phyloP scores from a whole-genome alignment of 1,140 invertebrate species.

The Anastrepha ludens region DNA sequence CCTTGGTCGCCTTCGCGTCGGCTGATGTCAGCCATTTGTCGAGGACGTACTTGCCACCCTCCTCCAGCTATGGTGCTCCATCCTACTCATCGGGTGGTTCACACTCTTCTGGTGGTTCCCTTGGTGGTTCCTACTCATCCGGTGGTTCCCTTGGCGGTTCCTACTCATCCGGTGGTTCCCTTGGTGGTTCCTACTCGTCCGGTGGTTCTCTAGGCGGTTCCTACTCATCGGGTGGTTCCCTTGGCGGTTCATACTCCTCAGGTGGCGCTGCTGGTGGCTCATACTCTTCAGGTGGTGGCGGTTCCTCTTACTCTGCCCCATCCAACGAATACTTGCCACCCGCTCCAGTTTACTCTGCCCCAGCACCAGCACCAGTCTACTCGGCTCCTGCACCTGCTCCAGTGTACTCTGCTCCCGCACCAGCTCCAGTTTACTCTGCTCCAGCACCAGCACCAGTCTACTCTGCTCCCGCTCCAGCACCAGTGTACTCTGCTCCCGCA shows the following conservation, averaged over 20 bases:
- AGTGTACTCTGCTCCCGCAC: constrained; percentile 47
- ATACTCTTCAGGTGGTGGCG: constrained; percentile 58
- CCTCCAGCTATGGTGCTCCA: constrained; percentile 42
- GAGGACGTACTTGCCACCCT: constrained; percentile 63
- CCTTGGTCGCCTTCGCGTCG: constrained; percentile 67
- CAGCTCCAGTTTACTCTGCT: constrained; percentile 45
- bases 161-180: not conserved
- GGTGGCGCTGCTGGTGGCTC: constrained; percentile 53
- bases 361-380: no score
- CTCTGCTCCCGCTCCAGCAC: constrained; percentile 23
- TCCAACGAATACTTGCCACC: constrained; percentile 42
- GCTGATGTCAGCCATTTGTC: constrained; percentile 71
- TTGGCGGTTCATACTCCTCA: not conserved
- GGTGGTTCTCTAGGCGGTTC: not conserved
- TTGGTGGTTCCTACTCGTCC: not conserved
- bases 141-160: not conserved
- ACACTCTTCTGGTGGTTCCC: not conserved
- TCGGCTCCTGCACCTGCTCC: constrained; percentile 28
- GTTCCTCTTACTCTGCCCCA: not conserved
- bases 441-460: constrained; percentile 49
- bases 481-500: constrained; percentile 8
- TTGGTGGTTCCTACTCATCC: not conserved
- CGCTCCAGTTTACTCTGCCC: no score
- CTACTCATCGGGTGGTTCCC: not conserved
- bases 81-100: constrained; percentile 47